A percentile compares a stretch with the other conserved stretches of the same genome.
Conservation (phyloP, 2,797 vertebrate species). For the Enteromius trimaculatus region DNA sequence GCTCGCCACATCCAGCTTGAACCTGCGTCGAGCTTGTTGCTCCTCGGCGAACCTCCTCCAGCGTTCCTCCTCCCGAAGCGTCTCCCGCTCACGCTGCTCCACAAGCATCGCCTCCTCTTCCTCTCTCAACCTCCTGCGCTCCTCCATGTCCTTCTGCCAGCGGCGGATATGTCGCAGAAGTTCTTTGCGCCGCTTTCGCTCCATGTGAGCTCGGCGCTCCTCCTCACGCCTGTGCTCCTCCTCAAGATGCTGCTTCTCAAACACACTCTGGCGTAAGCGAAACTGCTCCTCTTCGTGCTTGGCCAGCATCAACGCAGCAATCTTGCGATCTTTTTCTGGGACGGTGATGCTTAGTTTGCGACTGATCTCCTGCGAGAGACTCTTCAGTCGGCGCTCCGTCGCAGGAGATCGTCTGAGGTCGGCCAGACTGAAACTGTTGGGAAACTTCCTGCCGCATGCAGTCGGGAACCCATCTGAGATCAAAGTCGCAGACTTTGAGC, state of each 20-base stretch:
- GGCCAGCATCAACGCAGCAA: conserved; percentile 82
- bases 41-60: conserved; percentile 69
- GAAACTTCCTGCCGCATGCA: background rate
- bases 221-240: conserved; percentile 71
- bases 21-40: conserved; percentile 63
- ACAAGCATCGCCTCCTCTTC: conserved; percentile 52
- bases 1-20: conserved; percentile 54
- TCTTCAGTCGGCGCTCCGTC: conserved; percentile 68
- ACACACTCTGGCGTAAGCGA: conserved; percentile 65
- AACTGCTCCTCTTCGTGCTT: conserved; percentile 77
- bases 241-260: conserved; percentile 73
- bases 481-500: conserved; percentile 40
- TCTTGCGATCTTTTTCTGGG: conserved; percentile 81
- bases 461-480: background rate
- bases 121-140: conserved; percentile 62
- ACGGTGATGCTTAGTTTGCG: conserved; percentile 70
- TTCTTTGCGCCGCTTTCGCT: conserved; percentile 68
- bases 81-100: conserved; percentile 53
- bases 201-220: conserved; percentile 60
- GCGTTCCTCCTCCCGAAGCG: conserved; percentile 63
- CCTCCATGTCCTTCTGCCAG: conserved; percentile 74
- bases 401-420: conserved; percentile 68
- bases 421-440: conserved; percentile 70
- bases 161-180: conserved; percentile 67
- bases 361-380: conserved; percentile 68